These are phyloP conservation scores for Channa striata DNA, from an alignment of 2,797 vertebrate species.

Conservation along the genomic window DNA sequence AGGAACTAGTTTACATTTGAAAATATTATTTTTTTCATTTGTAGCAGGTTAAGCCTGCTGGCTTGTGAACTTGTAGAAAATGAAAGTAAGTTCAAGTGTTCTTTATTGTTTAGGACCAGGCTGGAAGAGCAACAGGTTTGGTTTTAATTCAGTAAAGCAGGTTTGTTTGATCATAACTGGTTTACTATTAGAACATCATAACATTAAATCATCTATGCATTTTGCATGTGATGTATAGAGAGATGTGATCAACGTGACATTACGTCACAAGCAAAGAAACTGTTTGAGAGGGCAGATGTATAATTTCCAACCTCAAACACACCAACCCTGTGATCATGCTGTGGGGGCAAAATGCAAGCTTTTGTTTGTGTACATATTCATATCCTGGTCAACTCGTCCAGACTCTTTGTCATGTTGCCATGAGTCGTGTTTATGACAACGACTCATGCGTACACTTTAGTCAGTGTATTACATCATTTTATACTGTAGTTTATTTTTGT, in stretches of 20 bases:
- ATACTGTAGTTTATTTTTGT: background rate
- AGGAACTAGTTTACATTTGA: background rate
- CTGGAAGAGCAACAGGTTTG: too few species aligned
- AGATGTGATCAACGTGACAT: conserved; percentile 5
- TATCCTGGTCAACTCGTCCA: conserved; percentile 37
- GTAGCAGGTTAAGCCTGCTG: background rate
- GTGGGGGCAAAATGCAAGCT: background rate
- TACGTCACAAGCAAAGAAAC: conserved; percentile 15
- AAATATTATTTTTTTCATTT: background rate
- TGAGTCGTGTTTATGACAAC: conserved; percentile 35
- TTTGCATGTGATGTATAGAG: background rate
- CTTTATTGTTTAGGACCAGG: too few species aligned
- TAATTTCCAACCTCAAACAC: conserved; percentile 11
- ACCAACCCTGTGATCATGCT: conserved; percentile 7
- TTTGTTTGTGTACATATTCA: conserved; percentile 28
- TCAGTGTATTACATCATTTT: conserved; percentile 13
- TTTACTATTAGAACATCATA: background rate
- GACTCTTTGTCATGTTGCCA: conserved; percentile 34
- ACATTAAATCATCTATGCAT: background rate
- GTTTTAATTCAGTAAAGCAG: background rate
- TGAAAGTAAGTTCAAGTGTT: background rate
- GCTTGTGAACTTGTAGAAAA: background rate
- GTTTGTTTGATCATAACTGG: background rate
- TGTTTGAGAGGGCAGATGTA: background rate
- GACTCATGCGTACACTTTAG: conserved; percentile 6